phyloP scores from a whole-genome alignment of 2,113 vertebrate genomes.

The Equus przewalskii region DNA sequence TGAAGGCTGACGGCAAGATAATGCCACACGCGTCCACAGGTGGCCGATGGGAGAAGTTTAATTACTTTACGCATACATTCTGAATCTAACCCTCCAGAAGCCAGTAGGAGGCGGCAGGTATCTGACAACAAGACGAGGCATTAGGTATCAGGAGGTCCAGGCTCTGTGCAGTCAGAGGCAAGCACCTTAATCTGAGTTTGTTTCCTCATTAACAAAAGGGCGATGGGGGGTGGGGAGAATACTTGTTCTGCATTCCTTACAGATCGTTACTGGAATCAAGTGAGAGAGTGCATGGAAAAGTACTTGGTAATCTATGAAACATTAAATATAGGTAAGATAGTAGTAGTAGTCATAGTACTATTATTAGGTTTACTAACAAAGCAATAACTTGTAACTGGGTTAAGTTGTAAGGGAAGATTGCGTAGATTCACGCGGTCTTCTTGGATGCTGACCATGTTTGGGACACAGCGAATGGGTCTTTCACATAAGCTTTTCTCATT shows the following conservation, averaged over 20 bases:
- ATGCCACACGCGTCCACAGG: not conserved
- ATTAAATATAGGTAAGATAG: not conserved
- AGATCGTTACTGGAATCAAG: not conserved
- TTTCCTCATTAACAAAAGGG: not conserved
- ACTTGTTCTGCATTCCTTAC: not conserved
- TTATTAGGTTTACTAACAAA: not conserved
- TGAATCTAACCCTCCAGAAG: not conserved
- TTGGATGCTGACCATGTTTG: not conserved
- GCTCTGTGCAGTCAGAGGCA: not conserved
- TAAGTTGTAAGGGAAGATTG: not conserved
- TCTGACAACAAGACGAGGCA: not conserved
- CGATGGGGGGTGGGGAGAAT: not conserved
- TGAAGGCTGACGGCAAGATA: constrained; percentile 41
- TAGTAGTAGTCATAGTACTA: not conserved
- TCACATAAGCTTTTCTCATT: not conserved
- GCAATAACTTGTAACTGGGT: not conserved
- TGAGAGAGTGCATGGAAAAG: not conserved
- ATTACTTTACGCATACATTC: not conserved
- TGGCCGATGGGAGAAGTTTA: not conserved
- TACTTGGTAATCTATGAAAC: not conserved
- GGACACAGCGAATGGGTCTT: not conserved
- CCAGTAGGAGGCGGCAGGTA: not conserved
- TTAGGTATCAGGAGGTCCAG: not conserved
- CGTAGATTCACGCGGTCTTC: not conserved
- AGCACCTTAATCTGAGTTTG: not conserved